Conservation (phyloP, 2,797 vertebrate genomes). For the Pipistrellus nathusii region DNA sequence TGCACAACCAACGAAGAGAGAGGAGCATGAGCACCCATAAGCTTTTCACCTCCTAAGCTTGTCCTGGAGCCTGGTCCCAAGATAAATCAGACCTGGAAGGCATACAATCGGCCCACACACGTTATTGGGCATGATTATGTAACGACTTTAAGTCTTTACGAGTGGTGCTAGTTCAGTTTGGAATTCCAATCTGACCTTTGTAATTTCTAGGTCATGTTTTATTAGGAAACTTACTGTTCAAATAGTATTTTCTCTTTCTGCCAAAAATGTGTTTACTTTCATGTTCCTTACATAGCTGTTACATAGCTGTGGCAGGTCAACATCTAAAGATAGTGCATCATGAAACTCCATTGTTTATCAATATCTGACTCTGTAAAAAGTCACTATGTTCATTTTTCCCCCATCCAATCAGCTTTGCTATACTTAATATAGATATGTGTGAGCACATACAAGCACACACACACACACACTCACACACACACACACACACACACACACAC, state of each 20-base stretch:
- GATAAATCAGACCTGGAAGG: background rate
- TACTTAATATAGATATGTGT: background rate
- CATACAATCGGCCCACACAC: background rate
- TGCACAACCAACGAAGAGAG: background rate
- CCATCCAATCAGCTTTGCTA: background rate
- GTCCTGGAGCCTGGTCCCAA: background rate
- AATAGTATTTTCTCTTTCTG: background rate
- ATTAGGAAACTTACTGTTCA: background rate
- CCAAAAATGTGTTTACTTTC: constrained; percentile 57
- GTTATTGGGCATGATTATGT: background rate
- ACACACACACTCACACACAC: background rate
- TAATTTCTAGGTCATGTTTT: constrained; percentile 25
- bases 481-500: background rate
- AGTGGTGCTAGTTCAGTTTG: background rate
- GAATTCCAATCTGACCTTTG: constrained; percentile 40
- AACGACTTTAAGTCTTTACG: background rate
- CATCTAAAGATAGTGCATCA: background rate
- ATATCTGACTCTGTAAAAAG: constrained; percentile 27
- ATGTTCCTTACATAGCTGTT: background rate
- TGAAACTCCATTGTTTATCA: constrained; percentile 16
- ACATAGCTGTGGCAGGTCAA: background rate
- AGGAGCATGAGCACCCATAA: background rate
- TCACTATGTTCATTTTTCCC: background rate
- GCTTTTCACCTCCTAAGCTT: background rate
- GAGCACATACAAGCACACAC: background rate